Conservation (phyloP, 2,113 vertebrate species). For the Notothenia coriiceps region DNA sequence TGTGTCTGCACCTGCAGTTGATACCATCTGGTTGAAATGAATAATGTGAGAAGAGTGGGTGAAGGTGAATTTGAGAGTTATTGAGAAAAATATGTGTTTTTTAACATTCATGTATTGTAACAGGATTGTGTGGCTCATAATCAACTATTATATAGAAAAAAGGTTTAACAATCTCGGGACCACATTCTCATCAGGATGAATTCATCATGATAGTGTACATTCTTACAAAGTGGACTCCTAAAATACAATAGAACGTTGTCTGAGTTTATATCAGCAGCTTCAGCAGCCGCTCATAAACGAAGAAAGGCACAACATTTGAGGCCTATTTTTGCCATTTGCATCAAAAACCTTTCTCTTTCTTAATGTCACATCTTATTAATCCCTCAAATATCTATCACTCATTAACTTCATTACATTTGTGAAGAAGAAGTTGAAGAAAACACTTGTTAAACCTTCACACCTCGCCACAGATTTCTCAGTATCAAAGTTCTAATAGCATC, state of each 20-base stretch:
- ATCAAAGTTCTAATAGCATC: neutral
- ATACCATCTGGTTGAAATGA: slow-evolving; percentile 37
- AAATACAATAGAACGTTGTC: too few relatives aligned
- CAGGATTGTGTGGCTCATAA: slow-evolving; percentile 3
- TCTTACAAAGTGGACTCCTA: too few relatives aligned
- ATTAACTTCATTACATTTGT: neutral
- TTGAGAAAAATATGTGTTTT: slow-evolving; percentile 20
- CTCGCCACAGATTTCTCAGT: neutral
- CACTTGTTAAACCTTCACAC: neutral
- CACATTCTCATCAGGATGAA: neutral
- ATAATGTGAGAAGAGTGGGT: slow-evolving; percentile 26
- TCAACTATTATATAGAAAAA: neutral
- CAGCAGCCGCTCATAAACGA: too few relatives aligned
- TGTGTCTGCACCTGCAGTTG: slow-evolving; percentile 34
- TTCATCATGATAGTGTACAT: neutral
- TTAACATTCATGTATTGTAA: neutral
- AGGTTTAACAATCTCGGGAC: neutral
- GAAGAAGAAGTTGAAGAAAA: neutral
- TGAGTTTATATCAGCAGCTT: too few relatives aligned
- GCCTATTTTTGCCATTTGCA: neutral
- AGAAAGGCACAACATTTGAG: neutral
- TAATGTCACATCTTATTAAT: neutral
- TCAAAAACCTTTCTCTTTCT: neutral
- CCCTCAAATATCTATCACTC: neutral
- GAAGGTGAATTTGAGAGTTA: slow-evolving; percentile 30